A percentile compares a stretch with the other conserved stretches of the same genome.
Conservation (phyloP, 2,113 vertebrate genomes). For the Passerina amoena region DNA sequence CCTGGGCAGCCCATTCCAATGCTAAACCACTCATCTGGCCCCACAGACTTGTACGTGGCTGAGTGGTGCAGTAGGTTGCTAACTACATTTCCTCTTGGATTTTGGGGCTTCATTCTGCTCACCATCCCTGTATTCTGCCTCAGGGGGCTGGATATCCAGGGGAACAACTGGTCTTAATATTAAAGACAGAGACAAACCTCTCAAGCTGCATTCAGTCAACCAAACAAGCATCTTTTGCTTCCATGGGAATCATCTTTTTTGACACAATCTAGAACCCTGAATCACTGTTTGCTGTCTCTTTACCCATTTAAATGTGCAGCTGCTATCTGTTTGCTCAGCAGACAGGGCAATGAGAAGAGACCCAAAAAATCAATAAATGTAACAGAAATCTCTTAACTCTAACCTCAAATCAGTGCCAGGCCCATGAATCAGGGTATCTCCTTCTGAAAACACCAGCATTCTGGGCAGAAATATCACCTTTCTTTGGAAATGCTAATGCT, state of each 20-base stretch:
- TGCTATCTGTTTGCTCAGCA: background rate
- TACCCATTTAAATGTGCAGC: background rate
- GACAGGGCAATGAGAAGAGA: background rate
- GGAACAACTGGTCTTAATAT: background rate
- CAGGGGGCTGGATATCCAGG: background rate
- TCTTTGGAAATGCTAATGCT: background rate
- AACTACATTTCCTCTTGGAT: background rate
- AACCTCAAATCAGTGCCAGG: background rate
- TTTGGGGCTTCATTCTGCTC: background rate
- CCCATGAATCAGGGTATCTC: background rate
- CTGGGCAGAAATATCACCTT: background rate
- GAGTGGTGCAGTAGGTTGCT: background rate
- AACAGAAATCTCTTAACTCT: background rate
- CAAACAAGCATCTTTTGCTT: background rate
- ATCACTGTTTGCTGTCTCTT: background rate
- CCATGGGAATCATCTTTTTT: background rate
- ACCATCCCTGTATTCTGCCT: background rate
- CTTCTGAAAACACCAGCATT: background rate
- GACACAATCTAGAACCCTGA: slow-evolving; percentile 8
- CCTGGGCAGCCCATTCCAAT: background rate
- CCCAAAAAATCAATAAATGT: background rate
- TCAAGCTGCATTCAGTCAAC: background rate
- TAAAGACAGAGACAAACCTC: background rate
- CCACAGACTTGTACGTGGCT: background rate
- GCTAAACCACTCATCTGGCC: background rate